Evolutionary conservation across 2,113 vertebrate genomes (phyloP).

Genomic region (Formicarius rufipectus): DNA sequence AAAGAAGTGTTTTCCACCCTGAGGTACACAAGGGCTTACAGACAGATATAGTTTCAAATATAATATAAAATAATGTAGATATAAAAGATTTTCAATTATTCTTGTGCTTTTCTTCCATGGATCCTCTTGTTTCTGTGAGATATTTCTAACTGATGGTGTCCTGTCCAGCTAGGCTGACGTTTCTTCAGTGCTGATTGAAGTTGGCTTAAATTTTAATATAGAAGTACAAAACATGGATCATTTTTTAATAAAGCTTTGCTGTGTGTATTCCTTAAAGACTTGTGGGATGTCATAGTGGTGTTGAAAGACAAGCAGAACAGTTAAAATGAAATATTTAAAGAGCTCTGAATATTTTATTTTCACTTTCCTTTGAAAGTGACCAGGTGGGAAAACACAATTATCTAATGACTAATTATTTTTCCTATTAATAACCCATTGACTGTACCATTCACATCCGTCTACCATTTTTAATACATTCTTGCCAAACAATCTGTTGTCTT

Average conservation of each 20-base stretch:
- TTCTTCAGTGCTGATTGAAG: slow-evolving; percentile 14
- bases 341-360: background rate
- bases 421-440: background rate
- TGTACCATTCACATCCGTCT: background rate
- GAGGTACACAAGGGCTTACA: background rate
- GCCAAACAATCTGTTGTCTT: background rate
- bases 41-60: background rate
- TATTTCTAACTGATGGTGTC: background rate
- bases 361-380: background rate
- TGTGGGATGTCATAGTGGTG: background rate
- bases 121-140: background rate
- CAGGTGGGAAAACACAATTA: background rate
- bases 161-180: background rate
- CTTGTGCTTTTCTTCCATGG: background rate
- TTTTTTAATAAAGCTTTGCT: slow-evolving; percentile 29
- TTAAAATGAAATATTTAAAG: background rate
- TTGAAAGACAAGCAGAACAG: background rate
- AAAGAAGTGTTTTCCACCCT: background rate
- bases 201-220: background rate
- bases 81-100: background rate
- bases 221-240: background rate
- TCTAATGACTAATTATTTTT: background rate
- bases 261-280: background rate
- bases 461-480: background rate
- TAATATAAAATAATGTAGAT: background rate